Evolutionary conservation across 2,113 vertebrate species (phyloP).

Genomic region (Ptilonorhynchus violaceus): DNA sequence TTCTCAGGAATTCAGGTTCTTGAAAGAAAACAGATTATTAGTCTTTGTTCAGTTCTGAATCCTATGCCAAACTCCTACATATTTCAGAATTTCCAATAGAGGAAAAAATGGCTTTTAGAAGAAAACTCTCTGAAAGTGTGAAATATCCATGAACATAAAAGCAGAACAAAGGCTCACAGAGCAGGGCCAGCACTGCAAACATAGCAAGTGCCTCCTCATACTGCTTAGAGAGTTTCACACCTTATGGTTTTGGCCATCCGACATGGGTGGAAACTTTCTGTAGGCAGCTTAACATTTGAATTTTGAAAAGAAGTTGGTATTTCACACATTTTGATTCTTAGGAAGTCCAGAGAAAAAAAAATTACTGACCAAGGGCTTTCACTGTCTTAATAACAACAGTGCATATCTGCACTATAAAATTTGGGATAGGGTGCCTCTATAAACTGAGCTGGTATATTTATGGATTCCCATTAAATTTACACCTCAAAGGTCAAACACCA

Average conservation of each 20-base stretch:
- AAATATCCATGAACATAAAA: neutral
- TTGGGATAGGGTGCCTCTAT: neutral
- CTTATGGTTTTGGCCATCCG: neutral
- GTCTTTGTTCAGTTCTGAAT: conserved; percentile 13
- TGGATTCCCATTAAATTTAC: neutral
- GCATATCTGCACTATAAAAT: neutral
- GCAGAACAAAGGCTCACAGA: neutral
- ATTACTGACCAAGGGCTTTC: neutral
- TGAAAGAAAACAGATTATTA: neutral
- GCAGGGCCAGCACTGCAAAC: neutral
- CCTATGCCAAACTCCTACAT: conserved; percentile 25
- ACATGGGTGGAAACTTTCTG: neutral
- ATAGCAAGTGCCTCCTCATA: neutral
- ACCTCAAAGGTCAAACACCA: neutral
- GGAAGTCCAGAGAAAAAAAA: neutral
- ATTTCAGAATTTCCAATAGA: neutral
- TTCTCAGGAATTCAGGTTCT: neutral
- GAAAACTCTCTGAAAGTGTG: neutral
- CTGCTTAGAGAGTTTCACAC: neutral
- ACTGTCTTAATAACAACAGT: neutral
- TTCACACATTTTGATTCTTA: neutral
- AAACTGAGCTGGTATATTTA: neutral
- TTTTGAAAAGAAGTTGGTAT: neutral
- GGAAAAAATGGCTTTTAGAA: neutral
- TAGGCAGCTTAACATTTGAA: neutral